These are phyloP conservation scores for Panthera leo DNA, from an alignment of 2,113 vertebrate species.

Conservation along the genomic window DNA sequence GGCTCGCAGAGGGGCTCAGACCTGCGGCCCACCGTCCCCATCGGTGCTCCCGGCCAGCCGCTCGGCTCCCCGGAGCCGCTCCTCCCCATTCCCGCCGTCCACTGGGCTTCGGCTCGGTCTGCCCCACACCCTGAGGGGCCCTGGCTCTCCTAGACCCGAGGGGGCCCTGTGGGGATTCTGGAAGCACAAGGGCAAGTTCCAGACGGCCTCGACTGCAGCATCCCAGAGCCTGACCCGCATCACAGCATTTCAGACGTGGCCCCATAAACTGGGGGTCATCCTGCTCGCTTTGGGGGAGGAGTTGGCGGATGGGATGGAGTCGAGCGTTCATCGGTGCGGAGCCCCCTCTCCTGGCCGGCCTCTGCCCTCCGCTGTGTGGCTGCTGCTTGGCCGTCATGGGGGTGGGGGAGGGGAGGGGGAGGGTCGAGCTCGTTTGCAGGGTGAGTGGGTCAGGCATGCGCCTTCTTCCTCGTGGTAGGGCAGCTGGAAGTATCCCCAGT, in stretches of 20 bases:
- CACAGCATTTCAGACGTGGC: accelerated
- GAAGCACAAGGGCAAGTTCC: too few relatives aligned
- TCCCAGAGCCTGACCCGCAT: accelerated
- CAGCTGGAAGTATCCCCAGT: background rate
- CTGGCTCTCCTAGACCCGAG: background rate
- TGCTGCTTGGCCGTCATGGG: background rate
- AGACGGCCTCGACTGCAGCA: background rate
- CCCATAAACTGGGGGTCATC: accelerated
- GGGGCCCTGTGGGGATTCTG: background rate
- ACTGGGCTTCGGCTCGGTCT: background rate
- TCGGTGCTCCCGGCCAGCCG: background rate
- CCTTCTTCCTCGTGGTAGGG: accelerated
- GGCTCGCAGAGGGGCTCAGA: background rate
- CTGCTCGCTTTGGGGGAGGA: background rate
- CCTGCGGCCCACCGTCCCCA: background rate
- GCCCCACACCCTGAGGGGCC: background rate
- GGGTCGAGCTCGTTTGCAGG: accelerated
- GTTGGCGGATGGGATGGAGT: accelerated
- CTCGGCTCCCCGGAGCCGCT: background rate
- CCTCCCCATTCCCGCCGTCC: background rate
- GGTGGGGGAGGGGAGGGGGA: background rate
- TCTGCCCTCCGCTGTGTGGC: background rate
- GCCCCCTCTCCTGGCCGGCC: background rate
- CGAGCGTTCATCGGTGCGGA: accelerated
- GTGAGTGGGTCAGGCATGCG: background rate